Base-by-base conservation (phyloP, 2,888 invertebrate species). In the Myathropa florea region DNA sequence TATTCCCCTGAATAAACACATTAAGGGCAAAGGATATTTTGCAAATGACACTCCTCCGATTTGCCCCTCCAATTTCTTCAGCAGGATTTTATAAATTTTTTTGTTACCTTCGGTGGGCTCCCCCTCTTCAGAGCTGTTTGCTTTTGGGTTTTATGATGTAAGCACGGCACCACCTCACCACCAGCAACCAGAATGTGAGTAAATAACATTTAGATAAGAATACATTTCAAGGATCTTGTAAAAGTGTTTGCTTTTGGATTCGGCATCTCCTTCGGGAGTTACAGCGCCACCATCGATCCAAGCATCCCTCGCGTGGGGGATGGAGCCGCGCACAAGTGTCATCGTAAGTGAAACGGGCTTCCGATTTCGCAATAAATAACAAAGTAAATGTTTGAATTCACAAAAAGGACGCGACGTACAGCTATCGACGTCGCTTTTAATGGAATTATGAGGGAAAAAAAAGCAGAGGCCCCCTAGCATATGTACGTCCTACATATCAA, bases 201-300 rank as follows among this genome's bases (percentile, higher is more conserved):
- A 86, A 86, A 86, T 86, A 86, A 82, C 82, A 78, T 86, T 86
- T 86, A 86, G 78, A 82, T 82, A 77, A 78, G 78, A 82, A 86
- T 78, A 82, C 82, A 82, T 86, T 82, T 82, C 73, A 70, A 86
- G 82, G 65, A 82, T 75, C 68, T 70, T 57, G 78, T 64, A 78
- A 78, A 81, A 86, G 78, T 82, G 78, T 86, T 86, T 86, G 18
- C 82, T 30, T 53, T 81, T 72, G 76, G 84, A 80, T 80, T 46
- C 60, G 9, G 14, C 46, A 70, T 36, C 57, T 28, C 53, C 64
- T n/a, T 46, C 4, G 39, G n/a, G 39, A 46, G 4, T 46, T 3
- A 46, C 46, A 46, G n/a, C n/a, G n/a, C 18, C 46, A 3, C 12
- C 46, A 46, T n/a, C n/a, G n/a, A n/a, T n/a, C n/a, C n/a, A 46